Evolutionary conservation across 2,113 vertebrate genomes (phyloP), one percentile per base, ranked within the genome.

Genomic region (Orthonyx spaldingii): DNA sequence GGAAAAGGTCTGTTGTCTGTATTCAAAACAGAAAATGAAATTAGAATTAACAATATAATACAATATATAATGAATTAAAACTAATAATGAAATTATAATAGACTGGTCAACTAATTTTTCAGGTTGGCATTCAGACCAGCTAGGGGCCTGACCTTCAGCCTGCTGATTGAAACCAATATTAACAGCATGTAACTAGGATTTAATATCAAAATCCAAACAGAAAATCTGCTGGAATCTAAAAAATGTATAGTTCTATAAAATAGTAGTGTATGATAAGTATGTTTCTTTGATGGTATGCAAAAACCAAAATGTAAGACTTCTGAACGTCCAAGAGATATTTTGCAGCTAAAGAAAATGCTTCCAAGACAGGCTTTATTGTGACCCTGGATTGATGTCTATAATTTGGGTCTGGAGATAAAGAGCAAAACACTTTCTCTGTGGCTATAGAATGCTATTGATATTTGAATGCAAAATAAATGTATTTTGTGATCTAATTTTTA

Each of bases 231-330:
- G 59, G 28, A 60, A 68, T 72, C 13, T 27, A 63, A 79, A 57
- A 44, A 30, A 0, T 0, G 1, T 30, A 26, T 3, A 5, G 4
- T 69, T 81, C 64, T 84, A 24, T 49, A 87, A 41, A 14, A 63
- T 7, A 64, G 6, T 18, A 59, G 14, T 11, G 19, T 22, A 50
- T 20, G 32, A 46, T n/a, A 84, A 68, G 2, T 37, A 17, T 1
- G 2, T 17, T 35, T 59, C 68, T 60, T 30, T 7, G 6, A 4
- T 74, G 10, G 10, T 63, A 11, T 39, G 0, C 42, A 37, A 65
- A n/a, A 47, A 27, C 1, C 0, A 57, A 66, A 44, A 75, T 2
- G 1, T 28, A 42, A 27, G 5, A 30, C 10, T 80, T 59, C 10
- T 32, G 69, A 66, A 60, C 30, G 5, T n/a, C 12, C 3, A 70